Evolutionary conservation across 2,113 vertebrate species (phyloP).

Genomic region (Oriolus oriolus): DNA sequence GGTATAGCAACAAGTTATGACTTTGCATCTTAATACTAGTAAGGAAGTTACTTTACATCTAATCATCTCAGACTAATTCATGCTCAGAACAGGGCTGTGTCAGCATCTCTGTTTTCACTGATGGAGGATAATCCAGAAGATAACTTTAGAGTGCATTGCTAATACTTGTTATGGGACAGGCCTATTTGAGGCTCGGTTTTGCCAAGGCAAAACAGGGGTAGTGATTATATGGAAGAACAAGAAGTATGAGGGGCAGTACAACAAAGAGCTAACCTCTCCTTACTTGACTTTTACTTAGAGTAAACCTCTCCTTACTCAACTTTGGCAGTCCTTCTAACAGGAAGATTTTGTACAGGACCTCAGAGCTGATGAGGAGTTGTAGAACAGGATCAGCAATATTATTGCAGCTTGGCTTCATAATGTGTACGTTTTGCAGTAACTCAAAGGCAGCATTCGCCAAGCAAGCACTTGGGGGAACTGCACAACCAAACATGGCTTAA

Average conservation of each 20-base stretch:
- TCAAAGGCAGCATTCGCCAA: background rate
- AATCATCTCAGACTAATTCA: background rate
- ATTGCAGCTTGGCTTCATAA: background rate
- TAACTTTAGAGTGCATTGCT: background rate
- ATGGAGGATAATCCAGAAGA: background rate
- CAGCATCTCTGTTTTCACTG: background rate
- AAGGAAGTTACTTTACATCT: background rate
- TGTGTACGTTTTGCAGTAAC: background rate
- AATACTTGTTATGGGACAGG: background rate
- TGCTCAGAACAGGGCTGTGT: background rate
- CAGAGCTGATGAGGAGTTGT: background rate
- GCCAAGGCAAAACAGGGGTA: background rate
- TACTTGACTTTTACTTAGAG: too few relatives aligned
- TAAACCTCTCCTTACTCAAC: too few relatives aligned
- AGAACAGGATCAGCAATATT: background rate
- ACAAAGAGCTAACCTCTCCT: too few relatives aligned
- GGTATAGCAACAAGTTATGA: background rate
- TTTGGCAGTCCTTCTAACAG: background rate
- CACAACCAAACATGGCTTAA: background rate
- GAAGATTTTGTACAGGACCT: background rate
- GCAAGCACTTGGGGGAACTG: background rate
- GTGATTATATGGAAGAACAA: background rate
- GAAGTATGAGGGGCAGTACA: background rate
- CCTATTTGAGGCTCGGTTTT: background rate
- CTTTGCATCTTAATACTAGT: background rate